A percentile compares a stretch with the other conserved stretches of the same genome.
phyloP scores from a whole-genome alignment of 2,888 invertebrate species.

The Volucella bombylans region DNA sequence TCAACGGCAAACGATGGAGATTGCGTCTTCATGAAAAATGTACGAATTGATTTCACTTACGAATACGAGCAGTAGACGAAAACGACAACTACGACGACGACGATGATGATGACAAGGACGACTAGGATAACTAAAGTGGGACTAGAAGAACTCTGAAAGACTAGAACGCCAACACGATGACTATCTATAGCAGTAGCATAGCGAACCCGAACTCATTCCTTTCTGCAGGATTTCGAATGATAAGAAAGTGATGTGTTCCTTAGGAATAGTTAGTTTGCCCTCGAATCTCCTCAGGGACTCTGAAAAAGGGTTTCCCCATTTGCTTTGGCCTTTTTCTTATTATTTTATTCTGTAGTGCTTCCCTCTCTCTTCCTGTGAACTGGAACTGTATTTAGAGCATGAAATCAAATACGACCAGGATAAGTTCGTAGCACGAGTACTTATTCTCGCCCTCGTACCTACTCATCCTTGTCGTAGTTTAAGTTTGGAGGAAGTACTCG shows the following conservation, averaged over 20 bases:
- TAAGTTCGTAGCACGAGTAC: too few species aligned
- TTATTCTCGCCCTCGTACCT: too few species aligned
- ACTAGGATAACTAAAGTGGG: slow-evolving; percentile 4
- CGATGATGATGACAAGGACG: slow-evolving; percentile 19
- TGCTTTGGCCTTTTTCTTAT: slow-evolving; percentile 8
- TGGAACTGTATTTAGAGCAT: slow-evolving; percentile 62
- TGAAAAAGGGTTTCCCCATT: slow-evolving; percentile 12
- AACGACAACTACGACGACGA: slow-evolving; percentile 16
- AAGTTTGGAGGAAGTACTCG: slow-evolving; percentile 18
- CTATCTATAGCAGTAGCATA: too few species aligned
- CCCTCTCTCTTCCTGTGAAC: slow-evolving; percentile 14
- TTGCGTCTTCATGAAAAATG: slow-evolving; percentile 70
- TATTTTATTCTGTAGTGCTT: slow-evolving; percentile 10
- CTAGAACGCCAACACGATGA: too few species aligned
- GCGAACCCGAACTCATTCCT: slow-evolving; percentile 44
- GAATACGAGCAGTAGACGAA: slow-evolving; percentile 19
- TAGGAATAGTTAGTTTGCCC: slow-evolving; percentile 40
- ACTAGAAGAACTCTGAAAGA: too few species aligned
- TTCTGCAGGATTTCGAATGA: slow-evolving; percentile 59
- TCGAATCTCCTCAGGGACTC: slow-evolving; percentile 18
- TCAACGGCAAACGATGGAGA: slow-evolving; percentile 62
- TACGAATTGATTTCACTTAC: slow-evolving; percentile 69
- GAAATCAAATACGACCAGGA: slow-evolving; percentile 55
- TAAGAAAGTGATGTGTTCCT: slow-evolving; percentile 66
- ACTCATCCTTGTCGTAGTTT: neutral